Evolutionary conservation across 2,113 vertebrate species (phyloP).

Genomic region (Tamias sibiricus): DNA sequence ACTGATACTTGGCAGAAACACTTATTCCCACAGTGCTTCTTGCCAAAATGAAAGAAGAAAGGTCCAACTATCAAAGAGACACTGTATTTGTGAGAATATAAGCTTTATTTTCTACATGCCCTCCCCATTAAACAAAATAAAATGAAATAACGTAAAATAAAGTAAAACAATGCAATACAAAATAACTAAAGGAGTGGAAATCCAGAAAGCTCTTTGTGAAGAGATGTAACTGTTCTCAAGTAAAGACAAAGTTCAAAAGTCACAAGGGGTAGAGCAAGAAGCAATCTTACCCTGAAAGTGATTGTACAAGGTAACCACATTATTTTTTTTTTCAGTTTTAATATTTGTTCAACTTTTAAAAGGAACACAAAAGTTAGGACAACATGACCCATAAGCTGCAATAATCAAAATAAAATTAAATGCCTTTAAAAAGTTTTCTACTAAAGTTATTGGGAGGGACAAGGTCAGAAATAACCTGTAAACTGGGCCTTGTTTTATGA

Average conservation of each 20-base stretch:
- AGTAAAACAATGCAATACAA: slow-evolving; percentile 60
- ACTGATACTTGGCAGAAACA: slow-evolving; percentile 80
- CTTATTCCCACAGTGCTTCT: slow-evolving; percentile 83
- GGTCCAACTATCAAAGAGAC: slow-evolving; percentile 79
- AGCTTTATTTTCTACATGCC: slow-evolving; percentile 72
- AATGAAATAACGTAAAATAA: slow-evolving; percentile 36
- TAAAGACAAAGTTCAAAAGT: slow-evolving; percentile 68
- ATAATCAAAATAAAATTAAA: slow-evolving; percentile 66
- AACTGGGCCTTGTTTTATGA: slow-evolving; percentile 21
- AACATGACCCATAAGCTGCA: slow-evolving; percentile 74
- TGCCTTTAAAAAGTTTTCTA: slow-evolving; percentile 62
- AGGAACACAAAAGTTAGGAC: slow-evolving; percentile 74
- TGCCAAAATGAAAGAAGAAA: slow-evolving; percentile 81
- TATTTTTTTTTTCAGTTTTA: slow-evolving; percentile 72
- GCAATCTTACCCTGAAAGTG: not conserved
- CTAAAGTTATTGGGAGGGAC: not conserved
- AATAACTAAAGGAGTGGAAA: slow-evolving; percentile 40
- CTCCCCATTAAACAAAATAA: slow-evolving; percentile 64
- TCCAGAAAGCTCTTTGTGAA: slow-evolving; percentile 36
- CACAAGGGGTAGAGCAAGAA: slow-evolving; percentile 62
- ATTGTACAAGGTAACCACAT: slow-evolving; percentile 65
- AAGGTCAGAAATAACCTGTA: slow-evolving; percentile 19
- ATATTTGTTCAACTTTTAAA: slow-evolving; percentile 80
- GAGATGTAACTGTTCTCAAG: slow-evolving; percentile 26
- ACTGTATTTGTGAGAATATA: slow-evolving; percentile 73